phyloP scores from a whole-genome alignment of 2,888 invertebrate species.

The Lasioglossum figueresi region DNA sequence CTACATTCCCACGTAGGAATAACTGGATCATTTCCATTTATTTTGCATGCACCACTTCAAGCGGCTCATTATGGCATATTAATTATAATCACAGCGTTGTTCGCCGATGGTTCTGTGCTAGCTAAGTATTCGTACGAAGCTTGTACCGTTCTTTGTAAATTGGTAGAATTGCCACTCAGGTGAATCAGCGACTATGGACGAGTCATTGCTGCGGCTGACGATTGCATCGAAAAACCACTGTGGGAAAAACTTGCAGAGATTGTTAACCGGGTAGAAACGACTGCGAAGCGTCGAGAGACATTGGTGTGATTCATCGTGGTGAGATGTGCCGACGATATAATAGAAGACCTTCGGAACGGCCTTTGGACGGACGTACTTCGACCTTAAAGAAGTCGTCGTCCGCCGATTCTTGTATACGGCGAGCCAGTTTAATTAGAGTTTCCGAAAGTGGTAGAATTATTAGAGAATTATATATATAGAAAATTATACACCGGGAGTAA shows the following conservation, averaged over 20 bases:
- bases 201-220: conserved; percentile 26
- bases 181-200: conserved; percentile 36
- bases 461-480: too few relatives aligned
- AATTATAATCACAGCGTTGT: not conserved
- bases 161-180: not conserved
- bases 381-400: conserved; percentile 40
- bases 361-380: conserved; percentile 44
- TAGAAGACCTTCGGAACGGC: conserved; percentile 48
- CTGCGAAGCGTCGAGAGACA: conserved; percentile 4
- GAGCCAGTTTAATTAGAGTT: not conserved
- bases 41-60: conserved; percentile 1
- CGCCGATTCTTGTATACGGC: not conserved
- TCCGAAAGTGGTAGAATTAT: not conserved
- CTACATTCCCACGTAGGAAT: not conserved
- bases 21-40: not conserved
- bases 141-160: conserved; percentile 27
- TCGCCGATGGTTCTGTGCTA: not conserved
- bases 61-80: not conserved
- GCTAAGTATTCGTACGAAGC: not conserved
- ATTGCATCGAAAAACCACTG: conserved; percentile 19
- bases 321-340: conserved; percentile 34
- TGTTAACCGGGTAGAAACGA: conserved; percentile 32
- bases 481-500: not conserved
- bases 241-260: conserved; percentile 41
- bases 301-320: conserved; percentile 39